Conservation (phyloP, 2,113 vertebrate genomes). For the Anguilla japonica region DNA sequence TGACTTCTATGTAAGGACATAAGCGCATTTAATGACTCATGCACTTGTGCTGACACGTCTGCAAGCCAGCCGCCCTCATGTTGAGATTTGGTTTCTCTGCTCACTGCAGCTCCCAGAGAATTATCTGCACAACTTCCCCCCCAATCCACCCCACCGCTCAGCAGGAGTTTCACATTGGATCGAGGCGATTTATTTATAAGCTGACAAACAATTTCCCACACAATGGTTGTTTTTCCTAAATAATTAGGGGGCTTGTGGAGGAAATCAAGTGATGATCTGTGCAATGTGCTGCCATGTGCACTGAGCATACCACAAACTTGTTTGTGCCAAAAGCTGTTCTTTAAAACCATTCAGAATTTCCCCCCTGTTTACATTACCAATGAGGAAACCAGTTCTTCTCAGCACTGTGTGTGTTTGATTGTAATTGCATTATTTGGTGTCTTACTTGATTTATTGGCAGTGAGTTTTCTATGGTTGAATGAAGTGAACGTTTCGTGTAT, state of each 20-base stretch:
- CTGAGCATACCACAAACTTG: background rate
- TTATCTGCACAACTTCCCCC: background rate
- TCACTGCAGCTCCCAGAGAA: slow-evolving; percentile 12
- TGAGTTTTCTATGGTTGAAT: background rate
- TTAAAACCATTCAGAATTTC: background rate
- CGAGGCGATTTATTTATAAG: slow-evolving; percentile 19
- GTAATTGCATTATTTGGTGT: background rate
- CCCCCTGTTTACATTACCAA: background rate
- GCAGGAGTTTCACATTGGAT: slow-evolving; percentile 13
- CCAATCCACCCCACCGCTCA: background rate
- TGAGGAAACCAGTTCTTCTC: background rate
- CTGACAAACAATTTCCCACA: slow-evolving; percentile 11
- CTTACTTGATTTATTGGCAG: background rate
- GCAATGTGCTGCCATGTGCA: background rate
- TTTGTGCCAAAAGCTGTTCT: background rate
- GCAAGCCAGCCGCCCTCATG: slow-evolving; percentile 19
- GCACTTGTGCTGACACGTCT: slow-evolving; percentile 40
- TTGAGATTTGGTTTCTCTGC: slow-evolving; percentile 21
- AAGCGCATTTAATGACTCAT: background rate
- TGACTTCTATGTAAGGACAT: slow-evolving; percentile 20
- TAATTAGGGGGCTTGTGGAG: background rate
- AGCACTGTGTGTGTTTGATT: background rate
- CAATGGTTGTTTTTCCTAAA: background rate
- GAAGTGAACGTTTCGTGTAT: background rate
- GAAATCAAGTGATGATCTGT: background rate